Percentiles rank a stretch among this genome's conserved stretches.
These are phyloP conservation scores for Eclectus roratus DNA, from an alignment of 2,113 vertebrate species.

Conservation along the genomic window DNA sequence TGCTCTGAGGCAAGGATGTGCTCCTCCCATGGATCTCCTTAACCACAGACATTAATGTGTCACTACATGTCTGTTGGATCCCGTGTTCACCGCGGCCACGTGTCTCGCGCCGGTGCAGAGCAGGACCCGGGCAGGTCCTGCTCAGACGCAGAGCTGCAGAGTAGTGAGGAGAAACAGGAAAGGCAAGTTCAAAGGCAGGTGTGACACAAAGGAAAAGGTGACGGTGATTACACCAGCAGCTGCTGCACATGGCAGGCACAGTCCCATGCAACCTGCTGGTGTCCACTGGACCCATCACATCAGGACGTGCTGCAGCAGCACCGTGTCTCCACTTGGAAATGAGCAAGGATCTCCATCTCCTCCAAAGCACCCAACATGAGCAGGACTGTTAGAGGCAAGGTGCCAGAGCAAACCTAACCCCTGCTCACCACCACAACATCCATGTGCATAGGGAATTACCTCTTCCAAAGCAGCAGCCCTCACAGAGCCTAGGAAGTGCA, in stretches of 20 bases:
- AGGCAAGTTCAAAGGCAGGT: not conserved
- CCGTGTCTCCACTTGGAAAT: not conserved
- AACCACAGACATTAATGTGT: not conserved
- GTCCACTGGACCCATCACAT: not conserved
- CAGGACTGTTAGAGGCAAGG: not conserved
- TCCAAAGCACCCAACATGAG: not conserved
- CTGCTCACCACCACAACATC: not conserved
- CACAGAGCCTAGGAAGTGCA: not conserved
- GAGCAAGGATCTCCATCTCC: not conserved
- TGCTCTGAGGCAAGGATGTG: not conserved
- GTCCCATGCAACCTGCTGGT: rapidly evolving
- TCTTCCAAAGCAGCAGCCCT: not conserved
- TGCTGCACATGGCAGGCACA: not conserved
- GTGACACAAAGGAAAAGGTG: not conserved
- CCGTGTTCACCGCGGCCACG: rapidly evolving
- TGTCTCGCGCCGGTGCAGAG: rapidly evolving
- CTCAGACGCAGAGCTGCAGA: not conserved
- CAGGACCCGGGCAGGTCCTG: not conserved
- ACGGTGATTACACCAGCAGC: not conserved
- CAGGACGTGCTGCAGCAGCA: not conserved
- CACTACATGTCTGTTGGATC: not conserved
- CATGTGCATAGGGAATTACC: not conserved
- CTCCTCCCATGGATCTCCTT: not conserved
- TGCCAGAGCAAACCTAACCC: not conserved
- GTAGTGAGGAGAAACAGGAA: not conserved